phyloP scores from a whole-genome alignment of 2,888 invertebrate species.

The Patella depressa region DNA sequence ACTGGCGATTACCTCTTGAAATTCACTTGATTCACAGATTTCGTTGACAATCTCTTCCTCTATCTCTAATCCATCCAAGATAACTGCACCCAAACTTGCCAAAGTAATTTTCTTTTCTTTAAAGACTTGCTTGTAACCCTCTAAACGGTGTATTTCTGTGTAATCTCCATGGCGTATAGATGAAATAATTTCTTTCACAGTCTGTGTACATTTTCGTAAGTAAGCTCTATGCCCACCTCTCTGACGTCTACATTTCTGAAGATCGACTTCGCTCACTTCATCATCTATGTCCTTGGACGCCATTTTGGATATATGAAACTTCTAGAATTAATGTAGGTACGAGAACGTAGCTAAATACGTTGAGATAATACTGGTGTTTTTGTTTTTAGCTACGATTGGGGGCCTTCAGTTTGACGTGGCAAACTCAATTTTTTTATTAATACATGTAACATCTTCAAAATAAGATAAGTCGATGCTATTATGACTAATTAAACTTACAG shows the following conservation, averaged over 20 bases:
- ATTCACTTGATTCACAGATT: not conserved
- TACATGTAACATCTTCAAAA: no score
- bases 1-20: not conserved
- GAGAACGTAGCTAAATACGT: no score
- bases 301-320: not conserved
- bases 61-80: not conserved
- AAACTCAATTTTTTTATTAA: no score
- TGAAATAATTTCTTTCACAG: not conserved
- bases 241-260: not conserved
- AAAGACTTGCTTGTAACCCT: not conserved
- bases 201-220: not conserved
- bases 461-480: no score
- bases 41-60: not conserved
- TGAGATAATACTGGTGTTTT: no score
- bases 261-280: no score
- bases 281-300: no score
- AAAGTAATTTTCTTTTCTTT: not conserved
- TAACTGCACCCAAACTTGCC: not conserved
- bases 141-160: not conserved
- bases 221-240: slow-evolving; percentile 4
- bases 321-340: not conserved
- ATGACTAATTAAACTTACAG: no score
- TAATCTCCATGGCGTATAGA: not conserved
- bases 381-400: no score
- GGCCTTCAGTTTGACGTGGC: no score